phyloP scores from a whole-genome alignment of 1,140 invertebrate species.

The Heliconius melpomene region DNA sequence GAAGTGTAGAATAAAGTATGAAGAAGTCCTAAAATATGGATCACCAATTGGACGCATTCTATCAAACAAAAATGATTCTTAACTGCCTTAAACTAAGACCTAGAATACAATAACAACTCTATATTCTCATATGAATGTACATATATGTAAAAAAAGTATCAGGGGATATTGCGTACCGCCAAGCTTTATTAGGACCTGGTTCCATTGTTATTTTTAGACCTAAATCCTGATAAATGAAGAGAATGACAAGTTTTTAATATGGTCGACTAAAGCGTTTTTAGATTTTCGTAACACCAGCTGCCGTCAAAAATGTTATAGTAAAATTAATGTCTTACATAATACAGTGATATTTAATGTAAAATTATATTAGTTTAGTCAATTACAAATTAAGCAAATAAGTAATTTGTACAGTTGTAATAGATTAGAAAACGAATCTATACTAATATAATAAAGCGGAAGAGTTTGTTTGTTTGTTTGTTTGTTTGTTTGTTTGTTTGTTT shows the following conservation, averaged over 20 bases:
- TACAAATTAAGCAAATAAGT: too few relatives aligned
- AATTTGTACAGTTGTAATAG: too few relatives aligned
- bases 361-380: too few relatives aligned
- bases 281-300: too few relatives aligned
- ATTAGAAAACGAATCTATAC: too few relatives aligned
- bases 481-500: too few relatives aligned
- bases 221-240: conserved; percentile 6
- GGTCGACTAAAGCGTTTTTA: too few relatives aligned
- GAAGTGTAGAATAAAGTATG: conserved; percentile 5
- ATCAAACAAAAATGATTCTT: background rate
- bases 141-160: background rate
- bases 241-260: conserved; percentile 1
- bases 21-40: conserved; percentile 6
- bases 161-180: background rate
- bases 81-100: background rate
- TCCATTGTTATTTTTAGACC: background rate
- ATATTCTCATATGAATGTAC: background rate
- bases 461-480: too few relatives aligned
- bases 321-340: too few relatives aligned
- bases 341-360: too few relatives aligned
- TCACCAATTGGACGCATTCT: background rate
- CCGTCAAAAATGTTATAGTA: too few relatives aligned
- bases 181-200: background rate
- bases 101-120: conserved; percentile 1
- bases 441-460: too few relatives aligned